Conservation (phyloP, 2,113 vertebrate species). For the Hypanus sabinus region DNA sequence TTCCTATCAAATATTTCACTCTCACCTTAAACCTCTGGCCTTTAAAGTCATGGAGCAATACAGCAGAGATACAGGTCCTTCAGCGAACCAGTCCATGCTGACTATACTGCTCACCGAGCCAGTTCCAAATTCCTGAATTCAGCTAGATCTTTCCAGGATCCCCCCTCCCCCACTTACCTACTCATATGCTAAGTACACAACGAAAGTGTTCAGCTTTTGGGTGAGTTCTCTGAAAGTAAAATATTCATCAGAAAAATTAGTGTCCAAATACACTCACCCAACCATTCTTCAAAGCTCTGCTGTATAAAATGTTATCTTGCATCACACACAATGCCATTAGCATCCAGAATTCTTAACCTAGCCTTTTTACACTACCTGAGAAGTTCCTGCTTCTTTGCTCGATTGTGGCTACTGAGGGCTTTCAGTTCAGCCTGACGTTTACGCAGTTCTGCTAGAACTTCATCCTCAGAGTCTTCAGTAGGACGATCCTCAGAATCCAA, state of each 20-base stretch:
- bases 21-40: no score
- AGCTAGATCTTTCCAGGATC: no score
- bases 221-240: no score
- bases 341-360: slow-evolving; percentile 10
- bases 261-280: neutral
- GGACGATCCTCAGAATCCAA: slow-evolving; percentile 89
- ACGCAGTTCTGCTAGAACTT: slow-evolving; percentile 84
- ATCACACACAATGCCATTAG: neutral
- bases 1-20: no score
- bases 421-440: slow-evolving; percentile 93
- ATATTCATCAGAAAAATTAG: neutral
- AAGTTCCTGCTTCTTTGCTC: slow-evolving; percentile 84
- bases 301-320: neutral
- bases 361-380: slow-evolving; percentile 63
- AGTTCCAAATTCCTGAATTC: no score
- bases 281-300: neutral
- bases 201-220: neutral
- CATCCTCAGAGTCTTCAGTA: slow-evolving; percentile 84
- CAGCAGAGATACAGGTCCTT: no score
- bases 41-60: no score
- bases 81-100: no score
- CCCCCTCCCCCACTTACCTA: neutral
- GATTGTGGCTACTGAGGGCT: slow-evolving; percentile 83
- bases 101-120: no score
- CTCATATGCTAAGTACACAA: neutral